Evolutionary conservation across 2,797 vertebrate genomes (phyloP), one percentile per base, ranked within the genome.

Genomic region (Gambusia yucatana): DNA sequence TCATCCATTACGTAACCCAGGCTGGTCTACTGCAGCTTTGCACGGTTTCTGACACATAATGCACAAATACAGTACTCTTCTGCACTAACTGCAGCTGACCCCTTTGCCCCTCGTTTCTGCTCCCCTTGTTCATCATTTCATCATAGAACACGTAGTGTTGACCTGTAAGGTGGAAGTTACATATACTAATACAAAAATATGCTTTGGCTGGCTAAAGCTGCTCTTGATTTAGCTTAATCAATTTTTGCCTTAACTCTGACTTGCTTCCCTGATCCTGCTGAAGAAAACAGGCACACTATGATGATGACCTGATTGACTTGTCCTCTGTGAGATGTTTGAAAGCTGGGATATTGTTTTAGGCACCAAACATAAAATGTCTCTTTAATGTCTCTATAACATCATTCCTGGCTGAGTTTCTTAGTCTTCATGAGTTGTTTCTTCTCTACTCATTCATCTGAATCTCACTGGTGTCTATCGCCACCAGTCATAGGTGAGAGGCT

Each of bases 1-100:
- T 90, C 86, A 81, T 89, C 91, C 82, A 86, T 95, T 95, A 89
- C 87, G 79, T 90, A 94, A 94, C 47, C 65, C 76, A 74, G 86
- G 72, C 84, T 82, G 83, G 86, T 87, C 83, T 87, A 82, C 89
- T 72, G 88, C 88, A 86, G 82, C 86, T 77, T 77, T 69, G 65
- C 82, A 82, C 71, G 28, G 25, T 81, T 89, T 83, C 59, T 82
- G 76, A 84, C 89, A 89, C 84, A 83, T 84, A 80, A 76, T 50
- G 81, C 80, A 84, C 72, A 80, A n/a, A 81, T 77, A 82, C 72
- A 81, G 28, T 20, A 25, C 76, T 75, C 59, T 75, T 48, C 47
- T n/a, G 33, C 71, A 67, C 77, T 61, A 52, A 82, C 57, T 17
- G 80, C 33, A 13, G 46, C 75, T 88, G 78, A 91, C 84, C 87